phyloP scores from a whole-genome alignment of 2,888 invertebrate species.

The Microctonus hyperodae region DNA sequence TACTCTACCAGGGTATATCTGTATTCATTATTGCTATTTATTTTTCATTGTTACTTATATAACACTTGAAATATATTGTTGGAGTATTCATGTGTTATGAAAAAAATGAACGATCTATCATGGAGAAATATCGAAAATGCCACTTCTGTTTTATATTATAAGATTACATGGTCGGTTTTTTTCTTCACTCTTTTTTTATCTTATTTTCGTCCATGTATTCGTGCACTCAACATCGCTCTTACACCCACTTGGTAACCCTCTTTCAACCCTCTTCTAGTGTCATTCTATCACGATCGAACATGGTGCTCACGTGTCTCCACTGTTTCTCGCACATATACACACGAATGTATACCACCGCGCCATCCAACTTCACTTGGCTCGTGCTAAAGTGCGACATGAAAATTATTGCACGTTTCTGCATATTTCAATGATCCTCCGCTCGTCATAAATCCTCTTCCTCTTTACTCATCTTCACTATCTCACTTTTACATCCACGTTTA shows the following conservation, averaged over 20 bases:
- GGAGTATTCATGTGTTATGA: not conserved
- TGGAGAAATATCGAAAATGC: not conserved
- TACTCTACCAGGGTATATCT: not conserved
- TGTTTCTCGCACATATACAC: conserved; percentile 24
- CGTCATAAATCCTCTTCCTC: conserved; percentile 26
- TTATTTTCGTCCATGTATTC: not conserved
- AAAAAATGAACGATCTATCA: not conserved
- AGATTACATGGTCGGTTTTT: no score
- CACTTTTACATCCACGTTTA: not conserved
- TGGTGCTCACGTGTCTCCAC: conserved; percentile 26
- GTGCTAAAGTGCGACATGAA: conserved; percentile 49
- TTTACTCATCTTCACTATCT: conserved; percentile 32
- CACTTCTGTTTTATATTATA: not conserved
- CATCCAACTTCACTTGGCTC: conserved; percentile 36
- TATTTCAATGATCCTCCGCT: conserved; percentile 46
- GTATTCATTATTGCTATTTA: not conserved
- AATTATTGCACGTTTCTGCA: conserved; percentile 54
- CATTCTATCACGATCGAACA: conserved; percentile 32
- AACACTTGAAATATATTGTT: not conserved
- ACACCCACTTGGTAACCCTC: conserved; percentile 20
- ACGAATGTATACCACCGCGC: conserved; percentile 13
- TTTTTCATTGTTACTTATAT: conserved; percentile 14
- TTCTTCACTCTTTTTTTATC: not conserved
- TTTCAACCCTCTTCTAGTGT: conserved; percentile 24
- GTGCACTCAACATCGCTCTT: not conserved